Evolutionary conservation across 2,113 vertebrate species (phyloP), one percentile per base, ranked within the genome.

Genomic region (Pyrgilauda ruficollis): DNA sequence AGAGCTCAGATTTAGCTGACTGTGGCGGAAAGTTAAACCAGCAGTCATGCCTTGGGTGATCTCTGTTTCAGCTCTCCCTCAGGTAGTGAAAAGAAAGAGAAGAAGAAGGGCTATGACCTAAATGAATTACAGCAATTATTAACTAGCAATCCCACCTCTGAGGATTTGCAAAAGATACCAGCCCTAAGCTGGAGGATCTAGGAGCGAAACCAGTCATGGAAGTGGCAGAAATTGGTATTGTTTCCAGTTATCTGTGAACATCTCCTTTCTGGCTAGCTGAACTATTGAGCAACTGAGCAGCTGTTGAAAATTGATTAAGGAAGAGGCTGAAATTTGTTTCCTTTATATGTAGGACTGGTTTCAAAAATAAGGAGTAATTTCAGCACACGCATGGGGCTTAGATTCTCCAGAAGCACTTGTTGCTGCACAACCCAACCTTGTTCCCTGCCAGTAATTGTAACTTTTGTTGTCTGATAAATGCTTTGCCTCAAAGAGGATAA

Each of bases 1-100:
- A 79, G 78, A 91, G 81, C 91, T 95, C 84, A 86, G 77, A 94
- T 94, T 95, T 62, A 93, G 90, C 97, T 97, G 94, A 91, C 83
- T 58, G 31, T 87, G 87, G 80, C 75, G 78, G 39, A 59, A 77
- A 89, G 79, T 69, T 63, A 94, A 89, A 89, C 84, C 69, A 89
- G 43, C 84, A 46, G 66, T 87, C 7, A 6, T 89, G 78, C 85
- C 63, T 76, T 84, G 62, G 80, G 41, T 92, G 52, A 81, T 79
- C 69, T 81, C 64, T 90, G 56, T 78, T 86, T 84, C 3, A 20
- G 8, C 61, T 46, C 50, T 74, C 55, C 78, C 55, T 68, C 44
- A 70, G 68, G 64, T 35, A 74, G 69, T 33, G 73, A 55, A 64
- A 80, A 90, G 47, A 69, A 87, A 47, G 47, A 91, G 64, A 8